Conservation (phyloP, 2,113 vertebrate genomes). For the Apodemus speciosus region DNA sequence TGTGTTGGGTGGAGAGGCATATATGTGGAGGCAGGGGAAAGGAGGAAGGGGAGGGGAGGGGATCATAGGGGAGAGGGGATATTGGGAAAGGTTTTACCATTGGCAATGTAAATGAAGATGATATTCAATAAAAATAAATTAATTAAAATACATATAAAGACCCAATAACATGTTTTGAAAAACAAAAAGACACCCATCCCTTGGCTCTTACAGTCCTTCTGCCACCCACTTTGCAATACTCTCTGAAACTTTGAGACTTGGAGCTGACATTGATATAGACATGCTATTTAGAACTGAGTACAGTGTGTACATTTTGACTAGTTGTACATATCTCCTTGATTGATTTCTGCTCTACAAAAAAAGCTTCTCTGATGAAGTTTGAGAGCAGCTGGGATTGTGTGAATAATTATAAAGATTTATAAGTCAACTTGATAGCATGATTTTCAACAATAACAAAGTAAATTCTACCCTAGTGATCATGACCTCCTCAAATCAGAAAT, state of each 20-base stretch:
- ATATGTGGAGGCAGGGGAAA: too few species aligned
- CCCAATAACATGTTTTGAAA: too few species aligned
- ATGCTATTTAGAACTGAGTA: neutral
- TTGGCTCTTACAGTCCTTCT: neutral
- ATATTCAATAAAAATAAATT: too few species aligned
- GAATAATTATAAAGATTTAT: neutral
- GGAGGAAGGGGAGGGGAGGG: too few species aligned
- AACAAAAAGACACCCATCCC: too few species aligned
- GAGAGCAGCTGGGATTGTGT: neutral
- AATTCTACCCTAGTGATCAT: neutral
- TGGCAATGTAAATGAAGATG: too few species aligned
- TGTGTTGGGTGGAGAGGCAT: too few species aligned
- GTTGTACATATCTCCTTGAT: neutral
- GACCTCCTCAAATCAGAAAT: neutral
- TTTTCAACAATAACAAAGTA: neutral
- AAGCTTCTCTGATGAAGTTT: neutral
- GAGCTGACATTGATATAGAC: neutral
- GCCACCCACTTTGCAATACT: neutral
- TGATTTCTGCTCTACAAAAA: too few species aligned
- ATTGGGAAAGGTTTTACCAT: too few species aligned
- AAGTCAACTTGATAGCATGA: neutral
- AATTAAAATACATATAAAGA: too few species aligned
- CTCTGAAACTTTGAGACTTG: neutral
- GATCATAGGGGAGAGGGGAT: too few species aligned
- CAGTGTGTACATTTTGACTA: neutral